Evolutionary conservation across 2,888 invertebrate genomes (phyloP).

Genomic region (Lycia hirtaria): DNA sequence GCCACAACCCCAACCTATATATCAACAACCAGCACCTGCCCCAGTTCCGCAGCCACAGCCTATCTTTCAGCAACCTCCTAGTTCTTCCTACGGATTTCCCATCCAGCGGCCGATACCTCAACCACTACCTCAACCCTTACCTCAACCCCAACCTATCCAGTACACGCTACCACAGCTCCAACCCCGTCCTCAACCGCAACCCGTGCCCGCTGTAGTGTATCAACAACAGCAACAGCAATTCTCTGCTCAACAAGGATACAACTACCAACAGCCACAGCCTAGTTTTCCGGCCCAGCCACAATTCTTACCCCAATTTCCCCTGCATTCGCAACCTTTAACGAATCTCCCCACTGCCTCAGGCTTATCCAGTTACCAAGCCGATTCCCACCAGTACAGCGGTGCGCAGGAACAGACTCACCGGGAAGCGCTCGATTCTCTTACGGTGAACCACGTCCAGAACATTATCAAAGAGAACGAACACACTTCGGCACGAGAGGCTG

Average conservation of each 20-base stretch:
- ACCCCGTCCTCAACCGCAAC: conserved; percentile 41
- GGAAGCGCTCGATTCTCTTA: conserved; percentile 68
- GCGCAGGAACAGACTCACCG: conserved; percentile 55
- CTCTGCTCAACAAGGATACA: conserved; percentile 44
- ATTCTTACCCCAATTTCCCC: conserved; percentile 41
- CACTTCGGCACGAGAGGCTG: conserved; percentile 67
- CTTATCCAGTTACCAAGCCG: conserved; percentile 72
- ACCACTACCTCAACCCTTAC: conserved; percentile 41
- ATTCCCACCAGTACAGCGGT: conserved; percentile 66
- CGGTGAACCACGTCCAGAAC: conserved; percentile 68
- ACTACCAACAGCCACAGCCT: conserved; percentile 44
- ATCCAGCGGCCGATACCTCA: conserved; percentile 43
- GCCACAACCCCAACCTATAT: conserved; percentile 27
- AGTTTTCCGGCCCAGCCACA: conserved; percentile 41
- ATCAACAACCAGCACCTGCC: conserved; percentile 29
- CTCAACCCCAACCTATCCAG: conserved; percentile 34
- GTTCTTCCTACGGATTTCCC: conserved; percentile 30
- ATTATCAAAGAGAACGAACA: conserved; percentile 76
- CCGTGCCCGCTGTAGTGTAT: conserved; percentile 30
- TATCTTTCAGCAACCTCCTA: conserved; percentile 35
- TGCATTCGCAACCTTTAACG: conserved; percentile 53
- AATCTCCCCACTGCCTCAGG: conserved; percentile 47
- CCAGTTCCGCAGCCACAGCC: conserved; percentile 38
- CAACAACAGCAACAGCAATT: conserved; percentile 44
- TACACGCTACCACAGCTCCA: conserved; percentile 36